Conservation (phyloP, 2,113 vertebrate species). For the Chaetodon trifascialis region DNA sequence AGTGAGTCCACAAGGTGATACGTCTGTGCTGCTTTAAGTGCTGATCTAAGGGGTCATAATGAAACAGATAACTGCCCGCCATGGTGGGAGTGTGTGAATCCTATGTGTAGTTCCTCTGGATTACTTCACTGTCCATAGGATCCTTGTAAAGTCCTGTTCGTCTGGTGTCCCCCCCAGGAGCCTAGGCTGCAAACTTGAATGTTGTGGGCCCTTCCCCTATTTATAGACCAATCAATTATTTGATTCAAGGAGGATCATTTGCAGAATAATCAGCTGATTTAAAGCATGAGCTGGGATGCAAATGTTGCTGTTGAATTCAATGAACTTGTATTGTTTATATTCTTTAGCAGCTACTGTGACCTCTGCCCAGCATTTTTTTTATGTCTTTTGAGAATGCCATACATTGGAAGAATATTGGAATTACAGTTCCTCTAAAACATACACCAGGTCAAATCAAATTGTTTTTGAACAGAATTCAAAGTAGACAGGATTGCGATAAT, state of each 20-base stretch:
- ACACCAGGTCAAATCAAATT: background rate
- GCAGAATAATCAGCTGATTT: background rate
- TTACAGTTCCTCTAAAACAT: background rate
- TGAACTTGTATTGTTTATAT: background rate
- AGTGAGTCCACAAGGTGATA: background rate
- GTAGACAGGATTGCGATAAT: background rate
- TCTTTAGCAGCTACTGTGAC: background rate
- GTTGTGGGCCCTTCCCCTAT: background rate
- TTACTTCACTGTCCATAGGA: background rate
- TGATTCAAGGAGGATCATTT: background rate
- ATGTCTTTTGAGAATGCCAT: background rate
- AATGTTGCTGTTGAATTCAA: background rate
- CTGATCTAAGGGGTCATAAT: background rate
- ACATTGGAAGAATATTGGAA: background rate
- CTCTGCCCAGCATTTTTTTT: background rate
- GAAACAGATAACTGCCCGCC: background rate
- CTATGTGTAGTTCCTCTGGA: background rate
- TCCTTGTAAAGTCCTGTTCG: background rate
- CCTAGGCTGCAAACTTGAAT: background rate
- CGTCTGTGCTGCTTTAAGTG: conserved; percentile 1
- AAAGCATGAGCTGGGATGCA: background rate
- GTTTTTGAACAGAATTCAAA: background rate
- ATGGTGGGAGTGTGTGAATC: background rate
- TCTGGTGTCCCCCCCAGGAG: background rate
- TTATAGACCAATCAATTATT: background rate